Evolutionary conservation across 2,113 vertebrate species (phyloP).

Genomic region (Leiothrix lutea): DNA sequence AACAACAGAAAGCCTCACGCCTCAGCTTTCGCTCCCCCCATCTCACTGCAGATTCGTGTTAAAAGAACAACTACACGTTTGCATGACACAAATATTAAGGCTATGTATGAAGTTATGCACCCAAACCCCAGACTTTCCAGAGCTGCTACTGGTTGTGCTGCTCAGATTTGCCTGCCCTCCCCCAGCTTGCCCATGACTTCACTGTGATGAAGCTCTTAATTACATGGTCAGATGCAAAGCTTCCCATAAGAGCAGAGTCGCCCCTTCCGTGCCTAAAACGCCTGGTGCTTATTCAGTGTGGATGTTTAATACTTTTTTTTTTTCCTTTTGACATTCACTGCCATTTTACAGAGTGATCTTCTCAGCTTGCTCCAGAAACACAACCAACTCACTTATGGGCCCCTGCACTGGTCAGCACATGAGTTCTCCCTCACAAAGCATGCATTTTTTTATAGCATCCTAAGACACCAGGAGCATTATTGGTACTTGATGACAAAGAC

Average conservation of each 20-base stretch:
- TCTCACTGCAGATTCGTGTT: background rate
- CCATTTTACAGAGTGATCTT: background rate
- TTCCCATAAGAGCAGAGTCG: background rate
- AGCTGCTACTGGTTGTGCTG: background rate
- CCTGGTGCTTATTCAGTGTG: background rate
- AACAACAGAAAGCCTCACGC: background rate
- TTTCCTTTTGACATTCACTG: background rate
- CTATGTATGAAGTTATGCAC: background rate
- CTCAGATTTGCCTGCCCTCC: background rate
- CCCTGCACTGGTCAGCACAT: background rate
- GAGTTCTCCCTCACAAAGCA: background rate
- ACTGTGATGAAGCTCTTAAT: background rate
- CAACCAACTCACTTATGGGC: background rate
- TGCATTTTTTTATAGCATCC: background rate
- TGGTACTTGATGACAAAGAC: background rate
- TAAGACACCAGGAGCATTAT: conserved; percentile 13
- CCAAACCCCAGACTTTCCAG: background rate
- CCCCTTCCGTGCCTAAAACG: background rate
- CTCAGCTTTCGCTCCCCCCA: background rate
- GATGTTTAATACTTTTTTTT: background rate
- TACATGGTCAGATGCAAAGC: background rate
- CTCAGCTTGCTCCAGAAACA: background rate
- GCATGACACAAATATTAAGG: background rate
- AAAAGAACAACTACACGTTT: background rate
- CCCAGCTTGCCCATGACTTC: background rate